Evolutionary conservation across 2,888 invertebrate genomes (phyloP), one percentile per base, ranked within the genome.

Genomic region (Cephonodes hylas): DNA sequence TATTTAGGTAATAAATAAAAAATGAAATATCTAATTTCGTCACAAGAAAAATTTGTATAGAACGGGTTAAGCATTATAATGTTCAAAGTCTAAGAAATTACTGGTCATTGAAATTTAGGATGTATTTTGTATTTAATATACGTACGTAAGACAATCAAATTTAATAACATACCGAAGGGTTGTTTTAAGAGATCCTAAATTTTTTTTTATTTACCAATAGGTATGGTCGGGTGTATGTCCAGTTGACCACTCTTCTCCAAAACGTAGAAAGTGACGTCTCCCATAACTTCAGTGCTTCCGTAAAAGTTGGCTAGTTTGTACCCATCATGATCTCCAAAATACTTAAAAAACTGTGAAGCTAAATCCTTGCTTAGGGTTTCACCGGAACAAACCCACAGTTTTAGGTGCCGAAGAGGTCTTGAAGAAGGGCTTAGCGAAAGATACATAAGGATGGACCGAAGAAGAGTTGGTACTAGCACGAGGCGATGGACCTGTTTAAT

Each of bases 221-320:
- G 97, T 58, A 98, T 94, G 71, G 96, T 96, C 7, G 94, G 93
- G 62, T 93, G 89, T 63, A 91, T 83, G 65, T 94, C 93, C 63
- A 96, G 75, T 68, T 96, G 95, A 3, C 91, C 92, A 13, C 88
- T 78, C 58, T 91, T 93, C 63, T 93, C 93, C 72, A 97, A 91
- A 0, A 95, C 92, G 71, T 96, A 95, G 75, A 94, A 97, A 0
- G 97, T 97, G 1, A 98, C 97, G 79, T 97, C 98, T 0, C 97
- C 98, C 96, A 97, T 97, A 0, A 97, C 95, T 83, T 98, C 98
- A 0, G 98, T 97, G 69, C 97, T 97, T 0, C 98, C 98, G 76
- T 97, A 98, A 79, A 97, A 97, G 80, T 98, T 98, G 60, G 96
- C 97, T 44, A 98, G 86, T 15, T 93, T 91, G 66, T 95, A 95